A percentile compares a stretch with the other conserved stretches of the same genome.
These are phyloP conservation scores for Astreopora myriophthalma DNA, from an alignment of 64 coral and sea anemone genomes.

Conservation along the genomic window DNA sequence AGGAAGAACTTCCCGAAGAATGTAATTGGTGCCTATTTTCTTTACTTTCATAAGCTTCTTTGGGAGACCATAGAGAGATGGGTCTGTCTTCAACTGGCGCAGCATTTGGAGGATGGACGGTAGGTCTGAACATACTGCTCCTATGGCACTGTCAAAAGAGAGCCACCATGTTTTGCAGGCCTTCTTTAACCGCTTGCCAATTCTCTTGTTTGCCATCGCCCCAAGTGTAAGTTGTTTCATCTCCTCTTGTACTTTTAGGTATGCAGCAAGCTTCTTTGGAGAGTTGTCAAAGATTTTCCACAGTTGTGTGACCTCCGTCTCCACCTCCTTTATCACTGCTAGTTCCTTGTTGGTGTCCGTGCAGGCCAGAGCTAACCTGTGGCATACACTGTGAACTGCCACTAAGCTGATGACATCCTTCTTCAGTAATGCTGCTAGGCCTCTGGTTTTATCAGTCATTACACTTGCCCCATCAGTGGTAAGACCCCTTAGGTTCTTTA, in stretches of 20 bases:
- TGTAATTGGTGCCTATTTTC: conserved; percentile 2
- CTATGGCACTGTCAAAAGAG: conserved; percentile 26
- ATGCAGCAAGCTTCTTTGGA: conserved; percentile 33
- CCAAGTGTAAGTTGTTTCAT: conserved; percentile 41
- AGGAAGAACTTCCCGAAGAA: neutral
- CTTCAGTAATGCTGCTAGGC: conserved; percentile 26
- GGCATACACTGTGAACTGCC: conserved; percentile 44
- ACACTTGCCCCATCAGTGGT: conserved; percentile 53
- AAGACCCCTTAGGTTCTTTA: conserved; percentile 48
- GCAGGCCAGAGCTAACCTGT: conserved; percentile 29
- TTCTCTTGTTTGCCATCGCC: conserved; percentile 36
- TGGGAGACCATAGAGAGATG: conserved; percentile 17
- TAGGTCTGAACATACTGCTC: neutral
- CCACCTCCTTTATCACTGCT: neutral
- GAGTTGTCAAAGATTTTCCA: conserved; percentile 43
- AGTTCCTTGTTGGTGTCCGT: neutral
- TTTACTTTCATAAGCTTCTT: neutral
- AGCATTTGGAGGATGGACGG: neutral
- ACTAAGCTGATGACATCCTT: conserved; percentile 39
- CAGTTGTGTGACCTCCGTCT: conserved; percentile 39
- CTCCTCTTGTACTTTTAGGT: conserved; percentile 45
- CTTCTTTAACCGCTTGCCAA: conserved; percentile 41
- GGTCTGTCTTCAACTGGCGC: conserved; percentile 9
- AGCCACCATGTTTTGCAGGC: conserved; percentile 54
- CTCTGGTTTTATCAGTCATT: conserved; percentile 51